These are phyloP conservation scores for Exephanes ischioxanthus DNA, from an alignment of 2,888 invertebrate species.

Conservation along the genomic window DNA sequence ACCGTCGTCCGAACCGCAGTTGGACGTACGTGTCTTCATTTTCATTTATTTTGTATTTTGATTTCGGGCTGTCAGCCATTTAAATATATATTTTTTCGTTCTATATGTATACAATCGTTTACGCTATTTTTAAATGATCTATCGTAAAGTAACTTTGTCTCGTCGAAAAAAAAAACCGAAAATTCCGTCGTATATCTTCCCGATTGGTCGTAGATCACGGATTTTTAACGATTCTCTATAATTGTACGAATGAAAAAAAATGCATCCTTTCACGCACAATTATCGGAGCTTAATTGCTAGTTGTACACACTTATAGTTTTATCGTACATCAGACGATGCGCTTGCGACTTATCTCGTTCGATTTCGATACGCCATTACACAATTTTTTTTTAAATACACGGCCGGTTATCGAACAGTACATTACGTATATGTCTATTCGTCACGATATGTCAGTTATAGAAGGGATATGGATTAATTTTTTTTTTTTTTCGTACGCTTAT, in stretches of 20 bases:
- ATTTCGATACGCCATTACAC: constrained; percentile 15
- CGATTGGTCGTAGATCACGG: constrained; percentile 53
- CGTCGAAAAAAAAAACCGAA: constrained; percentile 35
- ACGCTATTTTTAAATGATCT: constrained; percentile 49
- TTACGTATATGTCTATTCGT: constrained; percentile 55
- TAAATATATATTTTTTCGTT: constrained; percentile 64
- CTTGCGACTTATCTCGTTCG: constrained; percentile 31
- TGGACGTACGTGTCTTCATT: constrained; percentile 69
- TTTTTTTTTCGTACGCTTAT: constrained; percentile 15
- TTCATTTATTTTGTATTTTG: constrained; percentile 77
- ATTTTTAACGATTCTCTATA: constrained; percentile 35
- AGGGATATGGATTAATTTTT: constrained; percentile 27
- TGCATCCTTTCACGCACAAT: constrained; percentile 13
- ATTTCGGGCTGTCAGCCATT: constrained; percentile 81
- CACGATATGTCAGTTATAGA: constrained; percentile 70
- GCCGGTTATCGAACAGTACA: constrained; percentile 60
- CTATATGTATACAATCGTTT: constrained; percentile 51
- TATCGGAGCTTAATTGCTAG: constrained; percentile 45
- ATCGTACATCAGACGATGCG: constrained; percentile 34
- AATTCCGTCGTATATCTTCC: constrained; percentile 30
- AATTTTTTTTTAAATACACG: constrained; percentile 35
- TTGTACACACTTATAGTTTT: constrained; percentile 49
- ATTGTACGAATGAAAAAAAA: constrained; percentile 48
- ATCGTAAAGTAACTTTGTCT: constrained; percentile 46
- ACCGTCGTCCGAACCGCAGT: constrained; percentile 66